Conservation (phyloP, 2,113 vertebrate species). For the Lanius ludovicianus region DNA sequence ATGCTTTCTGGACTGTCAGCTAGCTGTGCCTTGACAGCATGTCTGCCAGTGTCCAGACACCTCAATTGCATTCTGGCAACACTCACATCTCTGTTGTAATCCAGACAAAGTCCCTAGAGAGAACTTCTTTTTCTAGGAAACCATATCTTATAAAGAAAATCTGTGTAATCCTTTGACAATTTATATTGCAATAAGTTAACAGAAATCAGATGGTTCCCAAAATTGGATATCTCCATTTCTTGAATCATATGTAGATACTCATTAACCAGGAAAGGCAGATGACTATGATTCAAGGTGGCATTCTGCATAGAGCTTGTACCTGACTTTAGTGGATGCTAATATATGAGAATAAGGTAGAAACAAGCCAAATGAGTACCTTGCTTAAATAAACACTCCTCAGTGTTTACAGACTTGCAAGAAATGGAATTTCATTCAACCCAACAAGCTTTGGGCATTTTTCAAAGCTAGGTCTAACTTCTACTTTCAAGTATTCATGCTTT, state of each 20-base stretch:
- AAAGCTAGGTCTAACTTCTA: neutral
- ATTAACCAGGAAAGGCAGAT: neutral
- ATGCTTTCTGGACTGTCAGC: neutral
- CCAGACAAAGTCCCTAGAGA: neutral
- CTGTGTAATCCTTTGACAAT: neutral
- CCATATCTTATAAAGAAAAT: neutral
- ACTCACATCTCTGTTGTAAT: neutral
- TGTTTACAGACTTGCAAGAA: neutral
- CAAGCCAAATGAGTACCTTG: neutral
- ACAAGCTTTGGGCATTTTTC: neutral
- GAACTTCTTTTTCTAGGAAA: neutral
- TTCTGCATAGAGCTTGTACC: neutral
- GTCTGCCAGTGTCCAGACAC: neutral
- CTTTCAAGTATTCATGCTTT: neutral
- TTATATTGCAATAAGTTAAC: neutral
- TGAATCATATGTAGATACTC: neutral
- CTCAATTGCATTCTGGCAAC: constrained; percentile 10
- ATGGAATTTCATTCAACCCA: neutral
- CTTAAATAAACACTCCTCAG: neutral
- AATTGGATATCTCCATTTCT: neutral
- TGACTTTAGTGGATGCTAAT: neutral
- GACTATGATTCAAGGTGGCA: neutral
- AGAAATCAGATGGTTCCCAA: neutral
- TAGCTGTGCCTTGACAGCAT: neutral
- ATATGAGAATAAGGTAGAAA: neutral